Evolutionary conservation across 2,113 vertebrate species (phyloP).

Genomic region (Alligator mississippiensis): DNA sequence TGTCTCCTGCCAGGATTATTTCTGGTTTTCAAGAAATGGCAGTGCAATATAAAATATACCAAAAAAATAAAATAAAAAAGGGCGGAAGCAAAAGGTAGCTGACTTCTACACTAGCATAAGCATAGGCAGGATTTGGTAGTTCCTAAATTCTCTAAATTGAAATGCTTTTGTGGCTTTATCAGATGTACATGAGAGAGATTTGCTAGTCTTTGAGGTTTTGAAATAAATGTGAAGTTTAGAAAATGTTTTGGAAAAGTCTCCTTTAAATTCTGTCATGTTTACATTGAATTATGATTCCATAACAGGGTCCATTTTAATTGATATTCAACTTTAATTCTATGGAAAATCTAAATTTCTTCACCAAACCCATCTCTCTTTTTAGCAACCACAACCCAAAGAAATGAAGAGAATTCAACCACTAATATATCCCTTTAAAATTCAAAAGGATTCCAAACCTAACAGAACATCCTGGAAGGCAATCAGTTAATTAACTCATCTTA

Average conservation of each 20-base stretch:
- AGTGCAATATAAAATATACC: too few species aligned
- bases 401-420: neutral
- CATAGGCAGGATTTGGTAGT: neutral
- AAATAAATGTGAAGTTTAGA: neutral
- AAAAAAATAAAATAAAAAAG: too few species aligned
- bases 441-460: neutral
- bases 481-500: neutral
- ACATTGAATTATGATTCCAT: neutral
- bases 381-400: neutral
- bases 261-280: neutral
- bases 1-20: too few species aligned
- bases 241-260: neutral
- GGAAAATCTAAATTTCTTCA: neutral
- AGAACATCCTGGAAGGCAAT: neutral
- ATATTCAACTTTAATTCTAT: neutral
- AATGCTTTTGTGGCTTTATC: too few species aligned
- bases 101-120: neutral
- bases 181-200: too few species aligned
- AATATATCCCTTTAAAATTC: neutral
- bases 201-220: too few species aligned
- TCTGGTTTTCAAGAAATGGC: too few species aligned
- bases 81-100: too few species aligned
- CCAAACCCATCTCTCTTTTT: neutral
- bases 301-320: neutral
- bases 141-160: neutral